Conservation (phyloP, 2,888 invertebrate species). For the Physocephala rufipes region DNA sequence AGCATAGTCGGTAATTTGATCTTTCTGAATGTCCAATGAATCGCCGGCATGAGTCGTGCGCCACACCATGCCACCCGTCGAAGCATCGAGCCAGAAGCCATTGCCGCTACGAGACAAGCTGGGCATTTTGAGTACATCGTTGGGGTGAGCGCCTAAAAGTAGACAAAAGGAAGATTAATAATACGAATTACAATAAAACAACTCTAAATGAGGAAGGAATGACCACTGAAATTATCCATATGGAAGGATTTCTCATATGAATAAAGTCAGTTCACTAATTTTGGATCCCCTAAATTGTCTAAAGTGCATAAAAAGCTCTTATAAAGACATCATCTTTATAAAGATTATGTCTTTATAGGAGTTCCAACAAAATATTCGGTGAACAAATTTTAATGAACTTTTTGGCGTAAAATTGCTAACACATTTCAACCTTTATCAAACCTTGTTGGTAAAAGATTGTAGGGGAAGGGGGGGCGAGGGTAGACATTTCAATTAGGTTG, state of each 20-base stretch:
- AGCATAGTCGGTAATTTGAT: slow-evolving; percentile 66
- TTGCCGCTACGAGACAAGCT: slow-evolving; percentile 64
- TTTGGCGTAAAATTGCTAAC: neutral
- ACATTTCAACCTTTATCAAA: neutral
- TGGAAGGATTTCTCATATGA: no score
- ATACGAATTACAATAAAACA: slow-evolving; percentile 28
- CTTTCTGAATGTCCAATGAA: slow-evolving; percentile 64
- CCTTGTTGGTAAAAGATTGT: no score
- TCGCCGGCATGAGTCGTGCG: slow-evolving; percentile 61
- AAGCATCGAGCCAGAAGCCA: slow-evolving; percentile 66
- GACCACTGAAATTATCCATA: no score
- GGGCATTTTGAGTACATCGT: slow-evolving; percentile 66
- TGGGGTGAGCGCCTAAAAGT: slow-evolving; percentile 62
- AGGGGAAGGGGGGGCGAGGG: no score
- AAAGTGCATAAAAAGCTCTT: no score
- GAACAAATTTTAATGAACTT: no score
- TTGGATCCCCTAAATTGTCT: no score
- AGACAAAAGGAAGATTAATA: slow-evolving; percentile 24
- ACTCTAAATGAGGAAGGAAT: slow-evolving; percentile 37
- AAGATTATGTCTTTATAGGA: no score
- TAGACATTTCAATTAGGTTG: slow-evolving; percentile 12
- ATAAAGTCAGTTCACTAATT: no score
- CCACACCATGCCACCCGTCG: slow-evolving; percentile 65
- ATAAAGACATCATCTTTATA: no score
- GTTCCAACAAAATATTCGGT: neutral